These are phyloP conservation scores for Thera obeliscata DNA, from an alignment of 2,888 invertebrate species.

Conservation along the genomic window DNA sequence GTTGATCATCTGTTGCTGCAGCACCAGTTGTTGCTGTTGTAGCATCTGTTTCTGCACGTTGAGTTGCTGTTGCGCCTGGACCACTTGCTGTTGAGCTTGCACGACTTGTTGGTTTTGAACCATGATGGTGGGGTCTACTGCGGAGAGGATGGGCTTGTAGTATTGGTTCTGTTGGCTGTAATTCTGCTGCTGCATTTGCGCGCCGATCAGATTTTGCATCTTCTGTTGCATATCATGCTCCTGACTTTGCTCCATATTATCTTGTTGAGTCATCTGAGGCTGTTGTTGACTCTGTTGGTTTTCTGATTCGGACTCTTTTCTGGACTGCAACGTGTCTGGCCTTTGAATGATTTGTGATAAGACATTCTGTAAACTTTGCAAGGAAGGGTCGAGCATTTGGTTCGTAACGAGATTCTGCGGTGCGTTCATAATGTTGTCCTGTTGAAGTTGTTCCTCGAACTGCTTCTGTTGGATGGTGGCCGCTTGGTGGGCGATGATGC, in stretches of 20 bases:
- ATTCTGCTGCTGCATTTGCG: conserved; percentile 68
- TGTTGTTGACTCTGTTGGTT: conserved; percentile 57
- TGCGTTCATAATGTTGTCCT: conserved; percentile 66
- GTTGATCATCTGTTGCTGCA: conserved; percentile 77
- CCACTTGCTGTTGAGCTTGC: conserved; percentile 76
- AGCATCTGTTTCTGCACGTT: conserved; percentile 80
- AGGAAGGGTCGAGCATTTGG: conserved; percentile 78
- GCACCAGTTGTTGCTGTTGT: conserved; percentile 76
- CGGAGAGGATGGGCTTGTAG: conserved; percentile 62
- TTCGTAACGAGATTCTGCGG: conserved; percentile 71
- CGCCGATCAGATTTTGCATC: conserved; percentile 65
- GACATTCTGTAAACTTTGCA: conserved; percentile 79
- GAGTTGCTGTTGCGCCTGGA: conserved; percentile 76
- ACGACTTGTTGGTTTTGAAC: conserved; percentile 77
- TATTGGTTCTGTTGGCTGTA: conserved; percentile 66
- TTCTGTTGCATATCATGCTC: conserved; percentile 54
- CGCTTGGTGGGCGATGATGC: conserved; percentile 76
- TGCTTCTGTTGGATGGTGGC: conserved; percentile 79
- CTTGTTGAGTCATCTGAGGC: conserved; percentile 49
- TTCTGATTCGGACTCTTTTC: conserved; percentile 76
- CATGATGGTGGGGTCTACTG: conserved; percentile 67
- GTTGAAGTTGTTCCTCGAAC: conserved; percentile 70
- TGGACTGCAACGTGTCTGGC: conserved; percentile 70
- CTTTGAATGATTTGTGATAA: conserved; percentile 77
- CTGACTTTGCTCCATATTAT: conserved; percentile 29